These are phyloP conservation scores for Glossophaga mutica DNA, from an alignment of 2,797 vertebrate genomes.

Conservation along the genomic window DNA sequence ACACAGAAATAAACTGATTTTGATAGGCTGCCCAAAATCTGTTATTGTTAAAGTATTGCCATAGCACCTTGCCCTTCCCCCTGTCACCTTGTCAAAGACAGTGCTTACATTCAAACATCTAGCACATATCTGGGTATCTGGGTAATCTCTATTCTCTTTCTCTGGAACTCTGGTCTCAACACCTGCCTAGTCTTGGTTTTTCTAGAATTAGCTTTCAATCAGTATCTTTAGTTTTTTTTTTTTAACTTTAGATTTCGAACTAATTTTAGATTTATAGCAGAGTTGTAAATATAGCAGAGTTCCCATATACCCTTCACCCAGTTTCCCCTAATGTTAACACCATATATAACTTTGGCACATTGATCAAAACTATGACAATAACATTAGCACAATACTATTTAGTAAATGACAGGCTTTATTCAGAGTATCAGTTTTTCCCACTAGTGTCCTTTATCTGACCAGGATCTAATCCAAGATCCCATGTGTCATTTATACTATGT, in stretches of 20 bases:
- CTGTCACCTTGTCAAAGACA: not conserved
- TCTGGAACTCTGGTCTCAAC: not conserved
- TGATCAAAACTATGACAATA: constrained; percentile 18
- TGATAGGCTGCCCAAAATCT: not conserved
- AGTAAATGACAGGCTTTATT: constrained; percentile 18
- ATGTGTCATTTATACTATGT: not conserved
- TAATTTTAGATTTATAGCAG: not conserved
- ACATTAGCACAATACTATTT: not conserved
- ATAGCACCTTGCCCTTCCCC: not conserved
- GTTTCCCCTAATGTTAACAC: not conserved
- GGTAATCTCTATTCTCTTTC: constrained; percentile 10
- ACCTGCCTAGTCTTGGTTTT: not conserved
- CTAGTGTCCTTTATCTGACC: not conserved
- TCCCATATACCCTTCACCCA: not conserved
- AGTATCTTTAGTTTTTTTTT: constrained; percentile 2
- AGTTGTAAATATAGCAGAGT: not conserved
- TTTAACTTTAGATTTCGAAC: constrained; percentile 2
- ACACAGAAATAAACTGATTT: not conserved
- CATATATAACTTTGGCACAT: not conserved
- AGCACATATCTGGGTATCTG: not conserved
- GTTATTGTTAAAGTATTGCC: constrained; percentile 24
- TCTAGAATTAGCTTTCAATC: constrained; percentile 30
- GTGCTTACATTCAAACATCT: not conserved
- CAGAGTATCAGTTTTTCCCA: not conserved
- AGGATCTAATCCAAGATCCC: not conserved